phyloP scores from a whole-genome alignment of 2,888 invertebrate species.

The Tetrapedia diversipes region DNA sequence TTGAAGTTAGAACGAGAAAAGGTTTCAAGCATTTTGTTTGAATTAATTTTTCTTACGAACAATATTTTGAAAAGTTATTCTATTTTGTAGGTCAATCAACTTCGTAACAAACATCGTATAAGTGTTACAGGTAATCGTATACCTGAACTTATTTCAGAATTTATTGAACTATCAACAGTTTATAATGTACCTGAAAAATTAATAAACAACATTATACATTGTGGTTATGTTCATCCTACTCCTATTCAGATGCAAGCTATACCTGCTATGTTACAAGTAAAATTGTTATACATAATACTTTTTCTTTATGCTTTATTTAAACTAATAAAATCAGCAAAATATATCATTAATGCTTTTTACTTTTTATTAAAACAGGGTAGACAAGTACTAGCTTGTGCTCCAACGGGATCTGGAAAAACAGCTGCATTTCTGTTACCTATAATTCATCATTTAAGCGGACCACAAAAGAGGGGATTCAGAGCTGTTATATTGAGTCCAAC shows the following conservation, averaged over 20 bases:
- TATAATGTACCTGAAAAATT: slow-evolving; percentile 86
- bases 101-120: slow-evolving; percentile 91
- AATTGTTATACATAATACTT: slow-evolving; percentile 26
- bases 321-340: background rate
- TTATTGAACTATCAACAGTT: slow-evolving; percentile 86
- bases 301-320: background rate
- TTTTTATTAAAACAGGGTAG: slow-evolving; percentile 84
- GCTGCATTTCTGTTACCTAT: slow-evolving; percentile 96
- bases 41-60: background rate
- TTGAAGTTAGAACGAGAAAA: slow-evolving; percentile 83
- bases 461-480: slow-evolving; percentile 90
- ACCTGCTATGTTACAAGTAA: slow-evolving; percentile 92
- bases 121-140: slow-evolving; percentile 91
- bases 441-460: slow-evolving; percentile 89
- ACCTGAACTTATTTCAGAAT: slow-evolving; percentile 90
- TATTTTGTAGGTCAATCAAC: slow-evolving; percentile 87
- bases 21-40: slow-evolving; percentile 64
- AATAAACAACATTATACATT: slow-evolving; percentile 87
- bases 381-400: slow-evolving; percentile 96
- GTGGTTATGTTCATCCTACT: slow-evolving; percentile 91
- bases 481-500: slow-evolving; percentile 96
- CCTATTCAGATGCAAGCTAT: slow-evolving; percentile 97
- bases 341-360: slow-evolving; percentile 39
- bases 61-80: slow-evolving; percentile 14
- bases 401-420: slow-evolving; percentile 99